Evolutionary conservation across 2,797 vertebrate genomes (phyloP), one percentile per base, ranked within the genome.

Genomic region (Melanotaenia maccullochi): DNA sequence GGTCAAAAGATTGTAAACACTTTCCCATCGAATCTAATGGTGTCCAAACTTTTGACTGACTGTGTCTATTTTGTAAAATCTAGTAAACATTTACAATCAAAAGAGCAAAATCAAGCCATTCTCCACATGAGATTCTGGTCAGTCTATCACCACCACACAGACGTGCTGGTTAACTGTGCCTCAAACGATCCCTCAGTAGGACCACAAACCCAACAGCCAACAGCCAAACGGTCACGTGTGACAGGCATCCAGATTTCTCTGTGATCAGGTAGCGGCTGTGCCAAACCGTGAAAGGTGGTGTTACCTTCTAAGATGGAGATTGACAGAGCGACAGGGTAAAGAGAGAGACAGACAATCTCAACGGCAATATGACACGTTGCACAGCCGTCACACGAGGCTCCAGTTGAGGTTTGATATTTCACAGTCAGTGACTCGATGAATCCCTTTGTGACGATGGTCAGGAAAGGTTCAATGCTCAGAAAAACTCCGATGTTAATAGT

Each of bases 331-430:
- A 84, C 3, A 38, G 68, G 24, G 70, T 0, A 51, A 51, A 60
- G 76, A 85, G 60, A 36, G 25, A 78, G 89, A 89, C 74, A 85
- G 78, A 76, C 22, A 84, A 88, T 71, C 85, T 81, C 18, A 12
- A 75, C 68, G 64, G 70, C 44, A 51, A 68, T 16, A 69, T 65
- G 65, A 85, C 55, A 49, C n/a, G 51, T 66, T 18, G 75, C 67
- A 22, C 11, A 70, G 61, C 66, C 52, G 18, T 74, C 62, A 60
- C 33, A 66, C 68, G 0, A 14, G 59, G 51, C 68, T 79, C 69
- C 40, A 47, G 14, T n/a, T 3, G 38, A 16, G 73, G 82, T 84
- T 85, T 85, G 75, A 80, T 54, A 77, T 86, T 85, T 87, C 83
- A 82, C 63, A 32, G 64, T 28, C 18, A 11, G 36, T 13, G 51